Evolutionary conservation across 2,797 vertebrate species (phyloP).

Genomic region (Spinibarbus caldwelli): DNA sequence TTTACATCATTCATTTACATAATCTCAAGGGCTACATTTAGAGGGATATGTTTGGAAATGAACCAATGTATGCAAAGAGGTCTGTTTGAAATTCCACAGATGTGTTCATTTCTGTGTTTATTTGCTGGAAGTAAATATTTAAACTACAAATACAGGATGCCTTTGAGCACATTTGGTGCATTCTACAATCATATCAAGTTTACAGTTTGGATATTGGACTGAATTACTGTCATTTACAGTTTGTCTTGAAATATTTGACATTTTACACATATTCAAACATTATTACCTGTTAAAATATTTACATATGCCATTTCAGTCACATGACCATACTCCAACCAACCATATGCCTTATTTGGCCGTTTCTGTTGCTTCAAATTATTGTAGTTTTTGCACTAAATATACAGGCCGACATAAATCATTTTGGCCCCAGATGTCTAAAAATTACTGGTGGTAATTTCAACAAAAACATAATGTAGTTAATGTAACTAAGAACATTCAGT

Average conservation of each 20-base stretch:
- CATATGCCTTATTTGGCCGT: not conserved
- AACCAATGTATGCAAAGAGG: conserved; percentile 43
- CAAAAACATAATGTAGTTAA: not conserved
- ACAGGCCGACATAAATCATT: not conserved
- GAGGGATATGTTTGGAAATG: conserved; percentile 19
- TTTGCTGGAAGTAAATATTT: conserved; percentile 47
- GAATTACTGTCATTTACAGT: not conserved
- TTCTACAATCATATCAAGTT: not conserved
- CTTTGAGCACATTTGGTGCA: not conserved
- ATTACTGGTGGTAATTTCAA: not conserved
- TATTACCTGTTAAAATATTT: conserved; percentile 3
- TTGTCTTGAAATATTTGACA: not conserved
- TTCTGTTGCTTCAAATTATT: not conserved
- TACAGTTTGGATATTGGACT: not conserved
- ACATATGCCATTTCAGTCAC: not conserved
- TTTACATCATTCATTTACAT: not conserved
- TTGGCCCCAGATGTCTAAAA: not conserved
- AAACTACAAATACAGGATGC: conserved; percentile 31
- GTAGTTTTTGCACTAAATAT: not conserved
- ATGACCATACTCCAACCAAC: not conserved
- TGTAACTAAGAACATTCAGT: not conserved
- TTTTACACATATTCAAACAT: not conserved
- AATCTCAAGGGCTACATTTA: conserved; percentile 34
- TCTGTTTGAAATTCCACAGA: conserved; percentile 45
- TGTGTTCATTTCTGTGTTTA: conserved; percentile 30